These are phyloP conservation scores for Andrena praecox DNA, from an alignment of 2,888 invertebrate genomes.

Conservation along the genomic window DNA sequence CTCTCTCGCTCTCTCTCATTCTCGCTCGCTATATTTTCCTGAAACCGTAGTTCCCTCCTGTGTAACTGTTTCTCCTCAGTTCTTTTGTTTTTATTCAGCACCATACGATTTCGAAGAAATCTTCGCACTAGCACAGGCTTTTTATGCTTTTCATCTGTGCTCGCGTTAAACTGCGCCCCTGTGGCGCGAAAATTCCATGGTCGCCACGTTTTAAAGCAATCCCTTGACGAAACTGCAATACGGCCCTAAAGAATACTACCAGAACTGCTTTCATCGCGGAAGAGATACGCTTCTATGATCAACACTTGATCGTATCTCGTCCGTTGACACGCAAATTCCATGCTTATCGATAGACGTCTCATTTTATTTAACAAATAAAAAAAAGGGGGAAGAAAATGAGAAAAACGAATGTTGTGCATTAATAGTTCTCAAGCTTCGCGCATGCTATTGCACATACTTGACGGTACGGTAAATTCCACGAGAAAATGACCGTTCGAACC, in stretches of 20 bases:
- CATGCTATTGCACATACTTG: slow-evolving; percentile 20
- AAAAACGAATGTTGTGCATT: slow-evolving; percentile 30
- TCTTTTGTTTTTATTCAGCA: slow-evolving; percentile 67
- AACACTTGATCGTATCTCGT: slow-evolving; percentile 6
- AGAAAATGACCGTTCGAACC: neutral
- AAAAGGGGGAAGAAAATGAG: too few relatives aligned
- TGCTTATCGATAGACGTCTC: slow-evolving; percentile 15
- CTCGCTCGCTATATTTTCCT: neutral
- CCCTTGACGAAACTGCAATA: slow-evolving; percentile 24
- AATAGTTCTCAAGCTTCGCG: slow-evolving; percentile 21
- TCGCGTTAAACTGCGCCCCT: slow-evolving; percentile 4
- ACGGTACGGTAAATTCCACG: neutral
- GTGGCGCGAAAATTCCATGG: slow-evolving; percentile 31
- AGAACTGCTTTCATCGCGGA: slow-evolving; percentile 17
- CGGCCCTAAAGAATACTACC: slow-evolving; percentile 33
- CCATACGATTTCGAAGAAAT: slow-evolving; percentile 63
- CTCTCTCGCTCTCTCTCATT: slow-evolving; percentile 20
- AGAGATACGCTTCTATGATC: slow-evolving; percentile 35
- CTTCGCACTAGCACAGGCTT: slow-evolving; percentile 25
- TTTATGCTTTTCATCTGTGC: slow-evolving; percentile 14
- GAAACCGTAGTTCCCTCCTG: slow-evolving; percentile 55
- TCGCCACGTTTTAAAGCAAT: slow-evolving; percentile 26
- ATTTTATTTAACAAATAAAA: neutral
- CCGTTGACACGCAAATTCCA: slow-evolving; percentile 28
- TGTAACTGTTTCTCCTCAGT: slow-evolving; percentile 42